Evolutionary conservation across 2,113 vertebrate species (phyloP).

Genomic region (Mandrillus leucophaeus): DNA sequence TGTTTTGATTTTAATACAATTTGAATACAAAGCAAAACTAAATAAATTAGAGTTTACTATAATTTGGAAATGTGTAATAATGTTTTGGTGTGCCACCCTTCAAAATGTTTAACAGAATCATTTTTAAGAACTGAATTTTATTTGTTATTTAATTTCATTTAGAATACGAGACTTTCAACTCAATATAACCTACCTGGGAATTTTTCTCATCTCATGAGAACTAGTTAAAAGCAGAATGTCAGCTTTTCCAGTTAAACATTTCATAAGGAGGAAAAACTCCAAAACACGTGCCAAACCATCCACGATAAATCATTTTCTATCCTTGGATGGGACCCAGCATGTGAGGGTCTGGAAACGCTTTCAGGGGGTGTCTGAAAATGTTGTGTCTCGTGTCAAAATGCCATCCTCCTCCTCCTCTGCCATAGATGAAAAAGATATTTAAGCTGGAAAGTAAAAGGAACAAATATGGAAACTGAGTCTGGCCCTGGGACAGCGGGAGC

Average conservation of each 20-base stretch:
- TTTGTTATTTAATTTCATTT: not conserved
- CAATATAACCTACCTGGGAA: not conserved
- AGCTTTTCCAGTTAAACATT: not conserved
- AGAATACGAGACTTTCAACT: not conserved
- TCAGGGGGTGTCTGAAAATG: slow-evolving; percentile 69
- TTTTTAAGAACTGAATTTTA: not conserved
- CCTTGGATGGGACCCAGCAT: not conserved
- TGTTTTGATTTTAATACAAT: slow-evolving; percentile 2
- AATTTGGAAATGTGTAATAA: not conserved
- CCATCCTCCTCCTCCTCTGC: slow-evolving; percentile 68
- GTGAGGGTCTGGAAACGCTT: slow-evolving; percentile 39
- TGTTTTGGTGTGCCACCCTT: not conserved
- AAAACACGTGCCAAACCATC: not conserved
- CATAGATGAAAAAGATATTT: slow-evolving; percentile 80
- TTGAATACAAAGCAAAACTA: not conserved
- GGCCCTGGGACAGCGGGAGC: slow-evolving; percentile 51
- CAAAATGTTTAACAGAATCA: not conserved
- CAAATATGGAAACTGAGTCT: slow-evolving; percentile 77
- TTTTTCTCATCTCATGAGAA: not conserved
- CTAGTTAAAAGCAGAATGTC: slow-evolving; percentile 34
- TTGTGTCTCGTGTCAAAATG: slow-evolving; percentile 70
- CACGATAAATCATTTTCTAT: not conserved
- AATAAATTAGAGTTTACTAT: not conserved
- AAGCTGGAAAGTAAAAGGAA: slow-evolving; percentile 81
- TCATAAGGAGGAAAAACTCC: not conserved